Evolutionary conservation across 2,113 vertebrate genomes (phyloP).

Genomic region (Tretioscincus oriximinensis): DNA sequence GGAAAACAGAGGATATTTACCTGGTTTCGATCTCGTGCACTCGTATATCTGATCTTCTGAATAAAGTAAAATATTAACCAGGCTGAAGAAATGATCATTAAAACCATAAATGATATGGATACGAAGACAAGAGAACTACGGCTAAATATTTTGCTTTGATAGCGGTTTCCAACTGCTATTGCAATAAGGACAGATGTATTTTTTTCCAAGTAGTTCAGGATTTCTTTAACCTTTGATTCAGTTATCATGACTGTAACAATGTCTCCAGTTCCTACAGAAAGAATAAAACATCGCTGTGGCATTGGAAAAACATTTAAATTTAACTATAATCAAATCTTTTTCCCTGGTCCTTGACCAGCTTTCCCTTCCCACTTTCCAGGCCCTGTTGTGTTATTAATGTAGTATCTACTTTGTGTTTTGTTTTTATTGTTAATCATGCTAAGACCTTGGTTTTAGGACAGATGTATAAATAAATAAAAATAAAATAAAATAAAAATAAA

Average conservation of each 20-base stretch:
- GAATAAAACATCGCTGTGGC: conserved; percentile 25
- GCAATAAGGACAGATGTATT: conserved; percentile 92
- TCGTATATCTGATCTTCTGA: conserved; percentile 95
- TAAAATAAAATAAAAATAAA: too few relatives aligned
- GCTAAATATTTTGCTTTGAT: conserved; percentile 85
- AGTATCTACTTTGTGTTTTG: too few relatives aligned
- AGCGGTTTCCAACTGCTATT: conserved; percentile 86
- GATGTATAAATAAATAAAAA: too few relatives aligned
- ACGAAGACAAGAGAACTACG: conserved; percentile 95
- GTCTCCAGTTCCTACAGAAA: conserved; percentile 88
- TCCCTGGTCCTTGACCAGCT: too few relatives aligned
- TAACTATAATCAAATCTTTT: background rate
- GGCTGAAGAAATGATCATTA: conserved; percentile 96
- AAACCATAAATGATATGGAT: conserved; percentile 96
- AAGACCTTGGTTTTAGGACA: too few relatives aligned
- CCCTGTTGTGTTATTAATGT: too few relatives aligned
- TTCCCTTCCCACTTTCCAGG: too few relatives aligned
- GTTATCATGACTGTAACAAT: conserved; percentile 98
- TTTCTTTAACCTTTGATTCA: conserved; percentile 90
- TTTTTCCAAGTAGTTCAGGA: conserved; percentile 89
- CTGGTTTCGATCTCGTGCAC: conserved; percentile 91
- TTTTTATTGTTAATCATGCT: too few relatives aligned
- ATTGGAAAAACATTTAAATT: conserved; percentile 28
- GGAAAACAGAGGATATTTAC: conserved; percentile 64
- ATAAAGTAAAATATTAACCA: conserved; percentile 99